Evolutionary conservation across 2,888 invertebrate species (phyloP).

Genomic region (Myopa tessellatipennis): DNA sequence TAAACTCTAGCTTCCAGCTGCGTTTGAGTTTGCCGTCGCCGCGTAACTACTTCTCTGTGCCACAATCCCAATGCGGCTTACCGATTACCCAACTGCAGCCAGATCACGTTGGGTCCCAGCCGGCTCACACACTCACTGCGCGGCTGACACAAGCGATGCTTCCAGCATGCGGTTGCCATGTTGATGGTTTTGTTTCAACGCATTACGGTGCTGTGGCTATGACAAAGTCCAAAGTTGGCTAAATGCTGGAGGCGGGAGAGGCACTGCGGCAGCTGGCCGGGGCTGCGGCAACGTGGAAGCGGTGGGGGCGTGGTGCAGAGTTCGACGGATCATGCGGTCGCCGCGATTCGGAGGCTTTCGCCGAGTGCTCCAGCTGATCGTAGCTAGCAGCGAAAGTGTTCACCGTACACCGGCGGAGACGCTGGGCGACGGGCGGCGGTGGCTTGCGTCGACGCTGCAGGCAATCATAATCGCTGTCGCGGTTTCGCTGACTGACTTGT

Average conservation of each 20-base stretch:
- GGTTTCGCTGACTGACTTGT: conserved; percentile 22
- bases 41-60: not conserved
- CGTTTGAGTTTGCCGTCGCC: not conserved
- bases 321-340: not conserved
- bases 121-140: not conserved
- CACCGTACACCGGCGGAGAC: not conserved
- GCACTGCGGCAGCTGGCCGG: not conserved
- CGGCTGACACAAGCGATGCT: conserved; percentile 8
- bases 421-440: not conserved
- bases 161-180: conserved; percentile 15
- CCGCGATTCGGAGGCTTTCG: not conserved
- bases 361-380: not conserved
- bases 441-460: not conserved
- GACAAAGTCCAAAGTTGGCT: not conserved
- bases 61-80: not conserved
- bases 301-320: not conserved
- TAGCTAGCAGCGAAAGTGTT: conserved; percentile 25
- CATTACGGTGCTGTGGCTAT: not conserved
- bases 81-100: not conserved
- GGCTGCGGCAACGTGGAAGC: not conserved
- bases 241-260: not conserved
- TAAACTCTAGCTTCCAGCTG: conserved; percentile 31
- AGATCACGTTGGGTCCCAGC: not conserved
- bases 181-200: not conserved
- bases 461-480: not conserved